These are phyloP conservation scores for Metalampra italica DNA, from an alignment of 2,888 invertebrate genomes.

Conservation along the genomic window DNA sequence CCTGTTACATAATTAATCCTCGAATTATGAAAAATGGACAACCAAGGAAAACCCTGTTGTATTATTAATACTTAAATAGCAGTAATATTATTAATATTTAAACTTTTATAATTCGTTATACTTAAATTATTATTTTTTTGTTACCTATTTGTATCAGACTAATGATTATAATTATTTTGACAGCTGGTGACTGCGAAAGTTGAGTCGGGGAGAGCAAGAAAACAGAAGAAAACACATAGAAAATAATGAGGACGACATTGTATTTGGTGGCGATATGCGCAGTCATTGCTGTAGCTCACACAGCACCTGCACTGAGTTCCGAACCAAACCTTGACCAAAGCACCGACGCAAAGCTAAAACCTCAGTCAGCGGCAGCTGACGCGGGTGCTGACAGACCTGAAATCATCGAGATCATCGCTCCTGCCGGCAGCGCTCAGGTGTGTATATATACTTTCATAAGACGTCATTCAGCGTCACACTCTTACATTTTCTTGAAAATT, in stretches of 20 bases:
- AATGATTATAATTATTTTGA: not conserved
- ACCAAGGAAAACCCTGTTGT: no score
- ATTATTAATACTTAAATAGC: no score
- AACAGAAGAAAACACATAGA: not conserved
- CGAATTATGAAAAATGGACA: no score
- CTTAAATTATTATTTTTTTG: no score
- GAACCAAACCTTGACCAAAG: slow-evolving; percentile 36
- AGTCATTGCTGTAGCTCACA: slow-evolving; percentile 33
- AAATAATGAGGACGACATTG: slow-evolving; percentile 28
- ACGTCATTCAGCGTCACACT: no score
- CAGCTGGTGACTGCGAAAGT: slow-evolving; percentile 12
- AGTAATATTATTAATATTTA: no score
- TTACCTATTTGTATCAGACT: not conserved
- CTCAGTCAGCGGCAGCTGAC: slow-evolving; percentile 40
- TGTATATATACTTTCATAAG: not conserved
- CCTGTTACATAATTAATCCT: no score
- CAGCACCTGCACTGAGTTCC: slow-evolving; percentile 32
- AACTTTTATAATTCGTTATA: no score
- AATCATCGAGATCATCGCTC: slow-evolving; percentile 74
- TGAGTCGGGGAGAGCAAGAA: slow-evolving; percentile 10
- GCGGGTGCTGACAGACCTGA: slow-evolving; percentile 59
- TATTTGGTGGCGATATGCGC: slow-evolving; percentile 25
- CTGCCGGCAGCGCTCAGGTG: slow-evolving; percentile 71
- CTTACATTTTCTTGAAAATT: no score
- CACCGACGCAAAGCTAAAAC: slow-evolving; percentile 19